phyloP scores from a whole-genome alignment of 2,797 vertebrate species.

The Percopsis omiscomaycus region DNA sequence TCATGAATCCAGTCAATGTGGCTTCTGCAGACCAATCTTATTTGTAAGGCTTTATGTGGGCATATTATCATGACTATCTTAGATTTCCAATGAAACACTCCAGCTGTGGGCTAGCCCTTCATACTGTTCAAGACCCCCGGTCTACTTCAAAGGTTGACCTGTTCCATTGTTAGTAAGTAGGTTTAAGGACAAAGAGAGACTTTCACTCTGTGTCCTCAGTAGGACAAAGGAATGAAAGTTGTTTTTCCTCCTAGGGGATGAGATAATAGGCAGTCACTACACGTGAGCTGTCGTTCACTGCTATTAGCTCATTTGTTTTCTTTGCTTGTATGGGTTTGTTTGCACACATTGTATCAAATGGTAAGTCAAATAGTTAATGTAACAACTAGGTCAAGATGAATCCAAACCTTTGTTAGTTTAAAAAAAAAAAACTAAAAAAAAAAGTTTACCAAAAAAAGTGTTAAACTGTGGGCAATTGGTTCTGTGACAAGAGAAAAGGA shows the following conservation, averaged over 20 bases:
- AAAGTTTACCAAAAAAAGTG: too few species aligned
- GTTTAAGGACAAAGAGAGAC: too few species aligned
- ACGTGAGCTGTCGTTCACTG: not conserved
- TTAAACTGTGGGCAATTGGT: too few species aligned
- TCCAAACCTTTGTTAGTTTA: too few species aligned
- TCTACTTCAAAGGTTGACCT: conserved; percentile 4
- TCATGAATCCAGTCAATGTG: not conserved
- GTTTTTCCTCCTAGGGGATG: conserved; percentile 16
- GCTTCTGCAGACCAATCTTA: not conserved
- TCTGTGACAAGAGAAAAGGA: not conserved
- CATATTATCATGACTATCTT: not conserved
- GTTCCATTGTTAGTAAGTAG: conserved; percentile 11
- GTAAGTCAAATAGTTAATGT: too few species aligned
- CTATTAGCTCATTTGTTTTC: not conserved
- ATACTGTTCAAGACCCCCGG: not conserved
- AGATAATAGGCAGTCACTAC: not conserved
- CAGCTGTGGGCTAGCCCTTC: not conserved
- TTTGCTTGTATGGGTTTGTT: not conserved
- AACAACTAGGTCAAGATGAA: not conserved
- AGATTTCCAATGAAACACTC: not conserved
- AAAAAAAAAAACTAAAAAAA: too few species aligned
- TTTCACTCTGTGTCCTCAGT: not conserved
- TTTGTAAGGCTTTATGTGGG: not conserved
- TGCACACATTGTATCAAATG: not conserved
- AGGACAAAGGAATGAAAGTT: conserved; percentile 12